phyloP scores from a whole-genome alignment of 2,113 vertebrate genomes.

The Pogonocichla stellata region DNA sequence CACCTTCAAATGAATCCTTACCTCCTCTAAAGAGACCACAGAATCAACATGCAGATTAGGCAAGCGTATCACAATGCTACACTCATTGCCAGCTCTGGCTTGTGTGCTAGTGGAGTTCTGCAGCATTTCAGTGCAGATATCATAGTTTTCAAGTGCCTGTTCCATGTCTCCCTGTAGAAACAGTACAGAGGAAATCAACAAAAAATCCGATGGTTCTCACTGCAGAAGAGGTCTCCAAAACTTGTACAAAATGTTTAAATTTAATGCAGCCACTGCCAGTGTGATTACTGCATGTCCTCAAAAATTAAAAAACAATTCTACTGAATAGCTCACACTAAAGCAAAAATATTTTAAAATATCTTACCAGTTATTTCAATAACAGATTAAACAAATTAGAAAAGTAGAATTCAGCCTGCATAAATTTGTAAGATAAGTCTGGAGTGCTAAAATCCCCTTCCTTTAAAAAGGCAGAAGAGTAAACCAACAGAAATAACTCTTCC shows the following conservation, averaged over 20 bases:
- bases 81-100: constrained; percentile 56
- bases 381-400: not conserved
- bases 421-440: not conserved
- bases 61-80: constrained; percentile 75
- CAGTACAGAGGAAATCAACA: not conserved
- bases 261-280: not conserved
- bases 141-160: constrained; percentile 93
- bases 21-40: constrained; percentile 91
- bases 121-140: constrained; percentile 88
- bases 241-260: not conserved
- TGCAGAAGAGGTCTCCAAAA: not conserved
- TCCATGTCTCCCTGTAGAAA: constrained; percentile 92
- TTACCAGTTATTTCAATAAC: not conserved
- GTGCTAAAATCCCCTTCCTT: not conserved
- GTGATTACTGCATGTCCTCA: not conserved
- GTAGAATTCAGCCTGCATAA: not conserved
- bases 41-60: constrained; percentile 90
- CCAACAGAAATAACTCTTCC: not conserved
- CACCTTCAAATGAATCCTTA: constrained; percentile 37
- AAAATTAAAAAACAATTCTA: not conserved
- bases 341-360: not conserved
- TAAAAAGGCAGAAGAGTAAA: not conserved
- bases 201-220: not conserved
- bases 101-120: constrained; percentile 73
- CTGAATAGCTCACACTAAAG: not conserved